phyloP scores from a whole-genome alignment of 2,888 invertebrate species.

The Cetonia aurata region DNA sequence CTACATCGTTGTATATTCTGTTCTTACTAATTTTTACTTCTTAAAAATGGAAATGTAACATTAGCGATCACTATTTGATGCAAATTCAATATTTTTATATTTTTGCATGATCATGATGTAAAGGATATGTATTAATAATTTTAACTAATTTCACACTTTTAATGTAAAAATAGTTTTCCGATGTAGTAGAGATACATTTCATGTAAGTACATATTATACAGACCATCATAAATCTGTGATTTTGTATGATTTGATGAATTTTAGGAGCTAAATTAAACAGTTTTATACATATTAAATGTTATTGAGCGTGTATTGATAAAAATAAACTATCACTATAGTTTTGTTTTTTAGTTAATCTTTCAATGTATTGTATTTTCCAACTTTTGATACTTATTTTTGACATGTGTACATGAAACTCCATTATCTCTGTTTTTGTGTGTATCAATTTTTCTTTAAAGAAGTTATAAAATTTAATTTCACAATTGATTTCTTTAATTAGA shows the following conservation, averaged over 20 bases:
- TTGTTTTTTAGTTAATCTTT: background rate
- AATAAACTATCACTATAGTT: background rate
- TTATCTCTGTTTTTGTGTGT: constrained; percentile 7
- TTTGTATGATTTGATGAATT: no score
- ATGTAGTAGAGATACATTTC: background rate
- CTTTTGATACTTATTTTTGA: constrained; percentile 23
- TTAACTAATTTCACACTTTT: constrained; percentile 40
- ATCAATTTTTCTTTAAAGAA: no score
- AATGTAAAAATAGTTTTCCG: constrained; percentile 21
- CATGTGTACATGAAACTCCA: constrained; percentile 6
- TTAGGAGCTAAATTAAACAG: no score
- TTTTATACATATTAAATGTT: no score
- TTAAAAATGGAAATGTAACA: background rate
- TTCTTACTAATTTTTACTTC: constrained; percentile 16
- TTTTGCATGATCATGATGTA: constrained; percentile 27
- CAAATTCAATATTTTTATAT: constrained; percentile 29
- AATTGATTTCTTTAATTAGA: no score
- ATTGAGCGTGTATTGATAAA: no score
- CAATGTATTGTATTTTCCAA: constrained; percentile 4
- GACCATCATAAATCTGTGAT: no score
- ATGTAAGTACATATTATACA: no score
- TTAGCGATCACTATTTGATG: constrained; percentile 28
- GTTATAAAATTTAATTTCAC: no score
- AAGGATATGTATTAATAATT: constrained; percentile 3
- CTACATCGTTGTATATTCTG: constrained; percentile 31